Base-by-base conservation (phyloP, 2,113 vertebrate genomes). In the Amblyopsis rosae region DNA sequence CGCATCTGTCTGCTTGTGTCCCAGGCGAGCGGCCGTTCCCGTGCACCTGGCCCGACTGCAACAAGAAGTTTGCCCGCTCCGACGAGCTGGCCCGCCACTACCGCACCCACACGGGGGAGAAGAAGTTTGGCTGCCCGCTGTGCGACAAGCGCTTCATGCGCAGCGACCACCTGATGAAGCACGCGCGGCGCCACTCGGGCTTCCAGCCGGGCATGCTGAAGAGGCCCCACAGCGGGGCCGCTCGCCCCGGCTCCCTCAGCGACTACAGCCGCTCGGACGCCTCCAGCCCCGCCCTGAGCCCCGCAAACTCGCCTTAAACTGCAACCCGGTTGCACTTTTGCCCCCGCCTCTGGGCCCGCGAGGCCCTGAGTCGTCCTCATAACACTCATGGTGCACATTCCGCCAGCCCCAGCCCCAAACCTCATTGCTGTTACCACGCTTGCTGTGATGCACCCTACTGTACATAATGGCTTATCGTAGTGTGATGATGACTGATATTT, bases 111-210 rank as follows among this genome's bases (percentile, higher is more conserved):
- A 99, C 97, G 0, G 97, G 97, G 0, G 97, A 99, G 84, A 98
- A 98, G 92, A 96, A 96, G 83, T 99, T 99, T 49, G 88, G 94
- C 77, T 99, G 97, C 82, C 97, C 96, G 0, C 94, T 98, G 47
- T 98, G 97, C 0, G 95, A 98, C 83, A 99, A 99, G 81, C 96
- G 97, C 78, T 99, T 99, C 90, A 98, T 98, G 97, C 95, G 97
- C 83, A 98, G 96, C 9, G 97, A 99, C 88, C 97, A 99, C 82
- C 93, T 99, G 90, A 98, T 95, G 62, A 99, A 99, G 90, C 96
- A 99, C 0, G 96, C 97, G 41, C 93, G 96, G 5, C 96, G 96
- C 73, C 96, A 98, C 13, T 94, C 95, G 70, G 93, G 95, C 84
- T 98, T 99, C 90, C 95, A 98, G 70, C 96, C 96, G 0, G 93